phyloP scores from a whole-genome alignment of 2,888 invertebrate genomes.

The Yponomeuta cagnagella region DNA sequence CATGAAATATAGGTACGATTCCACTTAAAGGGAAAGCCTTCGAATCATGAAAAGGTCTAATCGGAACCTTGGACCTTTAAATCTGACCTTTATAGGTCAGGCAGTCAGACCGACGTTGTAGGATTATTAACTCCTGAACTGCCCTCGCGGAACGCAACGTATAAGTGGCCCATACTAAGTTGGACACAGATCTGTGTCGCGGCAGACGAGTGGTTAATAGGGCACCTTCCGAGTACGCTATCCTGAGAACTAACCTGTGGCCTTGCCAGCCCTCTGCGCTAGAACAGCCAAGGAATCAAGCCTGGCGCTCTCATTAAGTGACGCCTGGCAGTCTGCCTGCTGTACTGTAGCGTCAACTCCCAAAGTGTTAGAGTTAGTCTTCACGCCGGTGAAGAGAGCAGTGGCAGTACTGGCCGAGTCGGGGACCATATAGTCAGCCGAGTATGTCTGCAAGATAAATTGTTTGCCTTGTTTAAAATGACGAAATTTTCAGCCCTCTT shows the following conservation, averaged over 20 bases:
- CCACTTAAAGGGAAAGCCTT: not conserved
- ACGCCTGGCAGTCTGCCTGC: conserved; percentile 76
- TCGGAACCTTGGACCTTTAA: no score
- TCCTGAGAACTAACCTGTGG: conserved; percentile 76
- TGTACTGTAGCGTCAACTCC: conserved; percentile 84
- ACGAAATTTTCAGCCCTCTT: no score
- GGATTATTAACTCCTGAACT: no score
- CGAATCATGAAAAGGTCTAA: no score
- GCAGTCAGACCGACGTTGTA: no score
- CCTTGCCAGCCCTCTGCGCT: conserved; percentile 85
- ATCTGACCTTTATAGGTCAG: no score
- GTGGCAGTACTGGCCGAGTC: conserved; percentile 94
- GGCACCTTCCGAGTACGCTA: no score
- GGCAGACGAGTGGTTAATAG: no score
- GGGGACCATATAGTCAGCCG: conserved; percentile 89
- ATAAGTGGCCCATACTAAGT: no score
- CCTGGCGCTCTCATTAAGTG: conserved; percentile 75
- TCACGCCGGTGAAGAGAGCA: conserved; percentile 89
- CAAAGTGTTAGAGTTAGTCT: conserved; percentile 85
- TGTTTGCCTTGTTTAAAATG: conserved; percentile 29
- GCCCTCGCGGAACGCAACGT: no score
- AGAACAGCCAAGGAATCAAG: conserved; percentile 80
- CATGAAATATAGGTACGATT: no score
- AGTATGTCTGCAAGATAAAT: conserved; percentile 82
- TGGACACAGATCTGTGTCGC: no score